A percentile compares a stretch with the other conserved stretches of the same genome.
These are phyloP conservation scores for Cosmorhoe ocellata DNA, from an alignment of 2,888 invertebrate genomes.

Conservation along the genomic window DNA sequence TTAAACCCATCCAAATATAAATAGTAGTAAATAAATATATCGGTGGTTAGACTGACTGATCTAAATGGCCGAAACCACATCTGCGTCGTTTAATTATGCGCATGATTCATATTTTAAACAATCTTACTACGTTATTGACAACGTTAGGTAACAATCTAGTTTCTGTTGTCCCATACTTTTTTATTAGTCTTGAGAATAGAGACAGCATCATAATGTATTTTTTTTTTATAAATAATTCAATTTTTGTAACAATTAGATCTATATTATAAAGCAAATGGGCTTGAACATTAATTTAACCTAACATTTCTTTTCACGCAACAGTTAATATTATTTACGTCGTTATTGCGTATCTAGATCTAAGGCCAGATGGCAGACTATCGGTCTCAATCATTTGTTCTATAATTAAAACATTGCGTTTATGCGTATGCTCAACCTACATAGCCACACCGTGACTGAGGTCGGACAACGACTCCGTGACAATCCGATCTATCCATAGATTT, in stretches of 20 bases:
- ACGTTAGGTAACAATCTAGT: too few relatives aligned
- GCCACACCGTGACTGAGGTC: slow-evolving; percentile 36
- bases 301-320: slow-evolving; percentile 13
- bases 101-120: neutral
- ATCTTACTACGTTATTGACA: too few relatives aligned
- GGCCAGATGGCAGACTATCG: slow-evolving; percentile 37
- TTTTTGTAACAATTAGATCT: neutral
- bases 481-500: slow-evolving; percentile 36
- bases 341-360: slow-evolving; percentile 32
- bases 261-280: too few relatives aligned
- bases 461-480: slow-evolving; percentile 35
- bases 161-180: too few relatives aligned
- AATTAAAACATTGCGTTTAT: slow-evolving; percentile 36
- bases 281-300: slow-evolving; percentile 5
- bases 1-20: too few relatives aligned
- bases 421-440: slow-evolving; percentile 35
- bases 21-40: too few relatives aligned
- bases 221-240: too few relatives aligned
- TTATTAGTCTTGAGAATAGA: too few relatives aligned
- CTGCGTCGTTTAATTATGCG: neutral
- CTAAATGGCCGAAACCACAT: neutral
- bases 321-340: slow-evolving; percentile 23
- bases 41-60: too few relatives aligned
- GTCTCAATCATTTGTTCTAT: slow-evolving; percentile 37
- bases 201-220: too few relatives aligned